Evolutionary conservation across 2,113 vertebrate species (phyloP).

Genomic region (Perca flavescens): DNA sequence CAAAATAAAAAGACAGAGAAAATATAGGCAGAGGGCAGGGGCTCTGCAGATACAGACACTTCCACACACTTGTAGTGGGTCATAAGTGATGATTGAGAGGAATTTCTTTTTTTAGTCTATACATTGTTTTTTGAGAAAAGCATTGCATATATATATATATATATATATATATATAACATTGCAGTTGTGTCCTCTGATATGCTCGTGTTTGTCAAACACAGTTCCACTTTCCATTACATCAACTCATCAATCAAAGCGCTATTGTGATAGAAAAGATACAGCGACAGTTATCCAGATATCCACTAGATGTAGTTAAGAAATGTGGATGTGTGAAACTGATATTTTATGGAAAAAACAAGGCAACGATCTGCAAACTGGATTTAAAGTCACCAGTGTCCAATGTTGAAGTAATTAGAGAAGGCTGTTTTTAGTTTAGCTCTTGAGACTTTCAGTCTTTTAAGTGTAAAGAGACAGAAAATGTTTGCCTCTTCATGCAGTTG

Average conservation of each 20-base stretch:
- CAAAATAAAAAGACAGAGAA: too few species aligned
- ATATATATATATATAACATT: neutral
- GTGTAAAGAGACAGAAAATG: neutral
- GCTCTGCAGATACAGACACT: too few species aligned
- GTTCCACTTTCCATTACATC: neutral
- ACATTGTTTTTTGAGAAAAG: too few species aligned
- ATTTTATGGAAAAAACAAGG: too few species aligned
- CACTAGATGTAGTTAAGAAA: neutral
- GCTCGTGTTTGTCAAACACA: neutral
- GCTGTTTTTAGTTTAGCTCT: neutral
- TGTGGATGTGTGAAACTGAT: neutral
- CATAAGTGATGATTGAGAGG: too few species aligned
- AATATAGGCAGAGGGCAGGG: too few species aligned
- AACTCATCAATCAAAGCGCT: neutral
- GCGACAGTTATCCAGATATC: neutral
- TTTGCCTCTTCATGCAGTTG: slow-evolving; percentile 1
- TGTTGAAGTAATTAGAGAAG: slow-evolving; percentile 9
- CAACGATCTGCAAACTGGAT: too few species aligned
- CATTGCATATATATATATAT: too few species aligned
- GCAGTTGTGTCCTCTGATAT: neutral
- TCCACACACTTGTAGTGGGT: too few species aligned
- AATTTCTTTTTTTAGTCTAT: too few species aligned
- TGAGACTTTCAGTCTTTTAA: neutral
- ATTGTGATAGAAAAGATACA: neutral
- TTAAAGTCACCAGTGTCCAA: neutral